Evolutionary conservation across 2,113 vertebrate species (phyloP), one percentile per base, ranked within the genome.

Genomic region (Bubo bubo): DNA sequence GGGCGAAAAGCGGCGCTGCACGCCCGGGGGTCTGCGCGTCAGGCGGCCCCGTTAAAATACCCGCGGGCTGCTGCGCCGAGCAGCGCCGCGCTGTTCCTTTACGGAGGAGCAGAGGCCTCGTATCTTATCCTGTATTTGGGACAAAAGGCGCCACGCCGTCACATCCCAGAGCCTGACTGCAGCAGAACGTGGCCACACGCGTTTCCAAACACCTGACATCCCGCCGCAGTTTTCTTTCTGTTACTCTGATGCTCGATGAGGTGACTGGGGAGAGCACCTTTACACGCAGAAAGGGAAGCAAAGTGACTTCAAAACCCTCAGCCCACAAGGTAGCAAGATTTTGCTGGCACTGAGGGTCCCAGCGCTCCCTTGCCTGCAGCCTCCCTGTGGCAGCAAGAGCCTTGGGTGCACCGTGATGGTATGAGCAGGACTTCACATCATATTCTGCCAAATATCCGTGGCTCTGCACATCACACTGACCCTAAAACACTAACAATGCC

Each of bases 131-230:
- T 3, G 9, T 12, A 2, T 26, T 10, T 17, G 39, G 70, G 63
- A 21, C 26, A 20, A 30, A 37, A 9, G 52, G 4, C 39, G 1
- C 15, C 12, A 0, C 10, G 4, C 26, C 39, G 3, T 20, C 15
- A 1, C 30, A 8, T 10, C 9, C 60, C 39, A 0, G 43, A 5
- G 63, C 27, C 58, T 9, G 28, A 1, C 19, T 4, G 22, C n/a
- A 4, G 49, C 82, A 4, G 18, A 18, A 8, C 35, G 0, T 12
- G 4, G 2, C 37, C 41, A 2, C 34, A 0, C 2, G 37, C 10
- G 5, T 17, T 45, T 11, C 39, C 4, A 0, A 26, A 4, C 53
- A 0, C n/a, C 49, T 5, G 34, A 0, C 37, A 5, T 4, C 37
- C 17, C 12, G 47, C 35, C 2, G 41, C 7, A 1, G 3, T n/a